Evolutionary conservation across 2,113 vertebrate species (phyloP).

Genomic region (Rhynchopsitta pachyrhyncha): DNA sequence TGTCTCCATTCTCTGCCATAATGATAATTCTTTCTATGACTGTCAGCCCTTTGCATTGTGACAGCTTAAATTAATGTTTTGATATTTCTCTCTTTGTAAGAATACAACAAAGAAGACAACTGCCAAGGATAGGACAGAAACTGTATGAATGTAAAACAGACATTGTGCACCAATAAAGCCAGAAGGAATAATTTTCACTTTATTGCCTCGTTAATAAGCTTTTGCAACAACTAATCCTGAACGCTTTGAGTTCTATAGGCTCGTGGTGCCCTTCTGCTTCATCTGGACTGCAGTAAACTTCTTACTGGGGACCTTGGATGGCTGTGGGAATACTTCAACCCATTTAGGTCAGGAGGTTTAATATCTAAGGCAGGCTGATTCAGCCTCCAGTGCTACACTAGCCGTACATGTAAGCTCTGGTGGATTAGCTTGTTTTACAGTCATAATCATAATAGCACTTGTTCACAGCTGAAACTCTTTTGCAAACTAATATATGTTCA

Average conservation of each 20-base stretch:
- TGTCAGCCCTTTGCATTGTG: constrained; percentile 76
- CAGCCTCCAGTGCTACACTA: not conserved
- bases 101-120: constrained; percentile 74
- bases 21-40: constrained; percentile 72
- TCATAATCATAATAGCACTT: not conserved
- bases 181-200: constrained; percentile 38
- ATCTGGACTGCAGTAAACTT: not conserved
- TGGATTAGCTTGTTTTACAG: not conserved
- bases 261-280: not conserved
- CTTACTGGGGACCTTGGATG: not conserved
- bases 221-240: constrained; percentile 21
- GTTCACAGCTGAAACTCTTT: not conserved
- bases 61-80: constrained; percentile 78
- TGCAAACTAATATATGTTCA: not conserved
- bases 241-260: not conserved
- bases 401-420: not conserved
- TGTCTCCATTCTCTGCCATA: constrained; percentile 68
- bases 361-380: not conserved
- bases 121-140: constrained; percentile 67
- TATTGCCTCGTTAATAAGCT: constrained; percentile 55
- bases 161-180: constrained; percentile 54
- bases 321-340: not conserved
- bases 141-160: constrained; percentile 64
- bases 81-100: constrained; percentile 71
- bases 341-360: not conserved